phyloP scores from a whole-genome alignment of 1,140 invertebrate genomes.

The Brachionus plicatilis region DNA sequence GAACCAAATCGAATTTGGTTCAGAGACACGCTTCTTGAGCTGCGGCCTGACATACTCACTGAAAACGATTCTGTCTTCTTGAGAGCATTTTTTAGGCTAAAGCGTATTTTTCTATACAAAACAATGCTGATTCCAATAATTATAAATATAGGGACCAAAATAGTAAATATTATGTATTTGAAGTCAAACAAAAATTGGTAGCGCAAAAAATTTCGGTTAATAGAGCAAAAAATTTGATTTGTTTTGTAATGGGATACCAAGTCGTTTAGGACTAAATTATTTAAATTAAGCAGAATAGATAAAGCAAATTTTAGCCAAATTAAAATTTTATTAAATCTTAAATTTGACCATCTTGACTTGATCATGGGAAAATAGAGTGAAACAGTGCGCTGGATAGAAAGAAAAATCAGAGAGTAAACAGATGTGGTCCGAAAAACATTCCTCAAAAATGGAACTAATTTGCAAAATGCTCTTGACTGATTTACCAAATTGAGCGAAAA shows the following conservation, averaged over 20 bases:
- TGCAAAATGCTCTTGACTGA: not conserved
- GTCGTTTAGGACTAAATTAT: not conserved
- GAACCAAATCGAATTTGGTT: not conserved
- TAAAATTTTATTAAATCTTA: not conserved
- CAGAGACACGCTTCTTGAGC: not conserved
- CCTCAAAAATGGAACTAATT: constrained; percentile 6
- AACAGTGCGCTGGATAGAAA: not conserved
- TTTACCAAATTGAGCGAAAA: not conserved
- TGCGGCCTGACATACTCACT: not conserved
- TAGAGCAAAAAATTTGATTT: not conserved
- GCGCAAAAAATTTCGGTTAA: not conserved
- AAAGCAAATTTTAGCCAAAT: not conserved
- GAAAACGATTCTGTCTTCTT: not conserved
- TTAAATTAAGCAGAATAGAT: not conserved
- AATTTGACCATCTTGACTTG: constrained; percentile 10
- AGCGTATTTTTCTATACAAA: not conserved
- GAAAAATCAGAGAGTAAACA: not conserved
- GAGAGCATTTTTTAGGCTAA: not conserved
- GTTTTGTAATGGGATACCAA: not conserved
- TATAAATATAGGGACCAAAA: not conserved
- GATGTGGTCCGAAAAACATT: not conserved
- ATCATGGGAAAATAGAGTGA: not conserved
- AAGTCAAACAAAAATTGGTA: not conserved
- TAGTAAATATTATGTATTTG: not conserved
- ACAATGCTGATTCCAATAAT: not conserved